These are phyloP conservation scores for Aphodius granarius DNA, from an alignment of 2,888 invertebrate species.

Conservation along the genomic window DNA sequence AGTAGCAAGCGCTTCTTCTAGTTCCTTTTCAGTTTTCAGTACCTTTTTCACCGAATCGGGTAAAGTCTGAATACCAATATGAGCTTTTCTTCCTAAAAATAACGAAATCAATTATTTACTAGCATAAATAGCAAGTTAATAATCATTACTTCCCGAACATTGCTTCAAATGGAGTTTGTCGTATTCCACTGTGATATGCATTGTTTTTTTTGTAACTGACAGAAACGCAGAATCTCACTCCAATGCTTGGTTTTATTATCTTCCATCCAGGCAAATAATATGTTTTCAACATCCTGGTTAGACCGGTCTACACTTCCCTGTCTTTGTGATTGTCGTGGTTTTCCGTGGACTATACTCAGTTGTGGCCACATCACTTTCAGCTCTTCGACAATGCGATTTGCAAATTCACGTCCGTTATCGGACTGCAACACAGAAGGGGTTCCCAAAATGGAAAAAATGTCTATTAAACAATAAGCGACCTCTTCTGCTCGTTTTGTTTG, in stretches of 20 bases:
- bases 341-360: background rate
- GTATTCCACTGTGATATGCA: background rate
- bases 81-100: background rate
- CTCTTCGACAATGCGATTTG: no score
- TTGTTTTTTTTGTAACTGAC: constrained; percentile 1
- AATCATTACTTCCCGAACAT: no score
- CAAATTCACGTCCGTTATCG: no score
- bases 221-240: constrained; percentile 5
- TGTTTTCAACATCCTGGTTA: no score
- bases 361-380: no score
- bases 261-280: no score
- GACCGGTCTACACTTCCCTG: background rate
- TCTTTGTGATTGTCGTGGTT: background rate
- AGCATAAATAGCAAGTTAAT: no score
- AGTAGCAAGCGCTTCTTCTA: no score
- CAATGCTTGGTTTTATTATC: constrained; percentile 1
- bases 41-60: background rate
- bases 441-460: background rate
- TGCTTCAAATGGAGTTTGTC: constrained; percentile 6
- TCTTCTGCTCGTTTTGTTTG: background rate
- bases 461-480: background rate
- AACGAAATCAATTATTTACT: background rate
- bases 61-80: background rate
- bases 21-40: background rate
- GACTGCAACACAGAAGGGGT: no score